Percentiles rank a stretch among this genome's conserved stretches.
These are phyloP conservation scores for Solenopsis fugax DNA, from an alignment of 1,140 invertebrate genomes.

Conservation along the genomic window DNA sequence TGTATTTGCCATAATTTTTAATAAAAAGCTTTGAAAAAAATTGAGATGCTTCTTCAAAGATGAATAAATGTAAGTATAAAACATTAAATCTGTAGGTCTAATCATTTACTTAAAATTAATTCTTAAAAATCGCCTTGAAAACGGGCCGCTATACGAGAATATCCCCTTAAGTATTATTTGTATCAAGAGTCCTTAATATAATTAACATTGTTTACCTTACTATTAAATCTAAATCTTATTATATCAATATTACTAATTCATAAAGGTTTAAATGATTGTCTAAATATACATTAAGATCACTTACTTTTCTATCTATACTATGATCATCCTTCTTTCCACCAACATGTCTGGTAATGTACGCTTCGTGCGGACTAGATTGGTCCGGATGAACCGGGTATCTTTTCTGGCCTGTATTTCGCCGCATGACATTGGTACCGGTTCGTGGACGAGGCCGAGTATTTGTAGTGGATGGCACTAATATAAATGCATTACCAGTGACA, in stretches of 20 bases:
- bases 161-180: no score
- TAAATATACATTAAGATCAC: constrained; percentile 52
- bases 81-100: no score
- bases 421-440: constrained; percentile 80
- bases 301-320: constrained; percentile 89
- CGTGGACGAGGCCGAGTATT: constrained; percentile 82
- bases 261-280: neutral
- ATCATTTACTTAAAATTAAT: no score
- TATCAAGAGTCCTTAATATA: no score
- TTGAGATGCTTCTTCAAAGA: no score
- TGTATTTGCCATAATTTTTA: no score
- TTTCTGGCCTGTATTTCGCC: constrained; percentile 82
- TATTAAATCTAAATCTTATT: neutral
- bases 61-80: no score
- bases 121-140: no score
- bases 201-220: no score
- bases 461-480: constrained; percentile 91
- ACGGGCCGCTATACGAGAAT: no score
- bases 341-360: constrained; percentile 96
- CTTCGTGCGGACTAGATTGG: constrained; percentile 94
- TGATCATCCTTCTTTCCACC: constrained; percentile 92
- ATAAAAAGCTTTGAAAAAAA: no score
- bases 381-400: constrained; percentile 89
- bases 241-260: neutral
- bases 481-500: constrained; percentile 97